phyloP scores from a whole-genome alignment of 2,888 invertebrate species.

The Lepidonotus clava region DNA sequence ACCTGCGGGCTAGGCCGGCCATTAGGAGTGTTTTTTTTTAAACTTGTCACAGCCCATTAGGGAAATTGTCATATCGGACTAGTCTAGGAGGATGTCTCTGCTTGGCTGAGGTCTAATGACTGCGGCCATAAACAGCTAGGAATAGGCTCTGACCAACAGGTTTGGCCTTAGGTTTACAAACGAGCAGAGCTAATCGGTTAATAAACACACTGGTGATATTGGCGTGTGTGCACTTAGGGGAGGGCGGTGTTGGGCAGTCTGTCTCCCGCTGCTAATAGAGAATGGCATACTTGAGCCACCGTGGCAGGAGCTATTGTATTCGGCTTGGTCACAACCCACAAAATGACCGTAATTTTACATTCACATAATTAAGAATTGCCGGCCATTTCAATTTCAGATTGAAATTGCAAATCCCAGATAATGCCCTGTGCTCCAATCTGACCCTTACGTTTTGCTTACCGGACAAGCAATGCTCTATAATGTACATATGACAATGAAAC shows the following conservation, averaged over 20 bases:
- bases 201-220: constrained; percentile 4
- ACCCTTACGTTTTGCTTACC: no score
- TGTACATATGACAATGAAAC: no score
- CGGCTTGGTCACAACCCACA: not conserved
- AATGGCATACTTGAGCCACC: not conserved
- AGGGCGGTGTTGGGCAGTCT: no score
- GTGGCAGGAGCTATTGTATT: not conserved
- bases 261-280: no score
- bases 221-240: no score
- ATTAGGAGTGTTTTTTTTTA: not conserved
- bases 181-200: constrained; percentile 22
- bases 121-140: not conserved
- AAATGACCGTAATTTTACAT: not conserved
- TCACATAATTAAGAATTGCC: not conserved
- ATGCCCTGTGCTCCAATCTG: not conserved
- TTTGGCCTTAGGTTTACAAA: constrained; percentile 2
- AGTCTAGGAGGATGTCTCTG: not conserved
- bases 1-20: not conserved
- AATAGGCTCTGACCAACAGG: not conserved
- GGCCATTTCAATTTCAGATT: not conserved
- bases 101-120: constrained; percentile 26
- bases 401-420: no score
- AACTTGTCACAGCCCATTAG: constrained; percentile 7
- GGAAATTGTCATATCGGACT: not conserved
- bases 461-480: no score